Evolutionary conservation across 2,888 invertebrate species (phyloP).

Genomic region (Agapostemon virescens): DNA sequence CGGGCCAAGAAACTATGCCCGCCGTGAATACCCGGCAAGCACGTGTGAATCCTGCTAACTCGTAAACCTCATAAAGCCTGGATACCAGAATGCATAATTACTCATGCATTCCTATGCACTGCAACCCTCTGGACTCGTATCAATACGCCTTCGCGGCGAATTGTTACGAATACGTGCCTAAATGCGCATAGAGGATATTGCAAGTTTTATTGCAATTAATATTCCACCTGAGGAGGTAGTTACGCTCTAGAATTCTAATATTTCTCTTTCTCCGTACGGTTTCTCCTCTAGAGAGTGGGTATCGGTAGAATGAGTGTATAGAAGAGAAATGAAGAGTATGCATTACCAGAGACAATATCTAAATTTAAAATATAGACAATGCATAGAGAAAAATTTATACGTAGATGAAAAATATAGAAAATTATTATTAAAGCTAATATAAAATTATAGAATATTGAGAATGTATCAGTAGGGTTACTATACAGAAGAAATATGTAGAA

Average conservation of each 20-base stretch:
- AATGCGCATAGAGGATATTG: constrained; percentile 21
- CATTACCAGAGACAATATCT: too few species aligned
- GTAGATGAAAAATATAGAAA: too few species aligned
- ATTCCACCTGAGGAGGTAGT: not conserved
- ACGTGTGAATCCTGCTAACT: constrained; percentile 12
- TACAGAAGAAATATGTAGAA: too few species aligned
- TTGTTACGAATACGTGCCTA: constrained; percentile 13
- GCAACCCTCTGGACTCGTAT: not conserved
- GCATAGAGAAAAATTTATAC: too few species aligned
- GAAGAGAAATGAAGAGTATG: too few species aligned
- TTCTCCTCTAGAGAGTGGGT: not conserved
- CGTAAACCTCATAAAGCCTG: constrained; percentile 25
- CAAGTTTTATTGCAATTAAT: constrained; percentile 3
- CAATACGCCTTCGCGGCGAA: not conserved
- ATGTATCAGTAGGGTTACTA: too few species aligned
- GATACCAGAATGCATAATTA: constrained; percentile 45
- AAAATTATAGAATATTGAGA: too few species aligned
- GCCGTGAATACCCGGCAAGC: constrained; percentile 1
- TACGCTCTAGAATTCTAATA: not conserved
- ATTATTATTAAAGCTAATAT: too few species aligned
- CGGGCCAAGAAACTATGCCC: constrained; percentile 8
- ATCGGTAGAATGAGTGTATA: too few species aligned
- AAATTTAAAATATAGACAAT: too few species aligned
- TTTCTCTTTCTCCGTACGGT: not conserved
- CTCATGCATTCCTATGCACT: constrained; percentile 27